These are phyloP conservation scores for Lordiphosa mommai DNA, from an alignment of 1,140 invertebrate genomes.

Conservation along the genomic window DNA sequence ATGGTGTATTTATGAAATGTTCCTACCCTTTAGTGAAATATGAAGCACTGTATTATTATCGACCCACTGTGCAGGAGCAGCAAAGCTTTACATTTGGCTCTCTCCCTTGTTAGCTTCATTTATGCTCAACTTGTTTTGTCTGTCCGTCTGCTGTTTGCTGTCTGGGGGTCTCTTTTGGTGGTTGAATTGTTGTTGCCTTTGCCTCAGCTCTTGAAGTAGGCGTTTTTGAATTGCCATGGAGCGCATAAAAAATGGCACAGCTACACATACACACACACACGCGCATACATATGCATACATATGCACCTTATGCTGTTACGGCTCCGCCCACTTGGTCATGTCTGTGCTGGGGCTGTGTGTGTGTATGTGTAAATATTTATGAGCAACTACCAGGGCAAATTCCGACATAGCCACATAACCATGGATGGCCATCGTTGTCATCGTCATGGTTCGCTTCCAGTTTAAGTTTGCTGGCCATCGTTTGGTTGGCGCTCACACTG, in stretches of 20 bases:
- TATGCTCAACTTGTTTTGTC: constrained; percentile 6
- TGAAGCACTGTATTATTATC: neutral
- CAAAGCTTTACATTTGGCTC: constrained; percentile 35
- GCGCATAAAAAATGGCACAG: constrained; percentile 68
- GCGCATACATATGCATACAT: constrained; percentile 27
- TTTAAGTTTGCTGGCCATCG: constrained; percentile 49
- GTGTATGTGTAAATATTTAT: constrained; percentile 59
- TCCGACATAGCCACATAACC: constrained; percentile 44
- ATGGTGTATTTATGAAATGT: no score
- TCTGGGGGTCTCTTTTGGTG: constrained; percentile 31
- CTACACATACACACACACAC: constrained; percentile 11
- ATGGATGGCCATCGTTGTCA: neutral
- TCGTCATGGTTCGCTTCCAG: constrained; percentile 34
- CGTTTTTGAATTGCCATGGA: constrained; percentile 78
- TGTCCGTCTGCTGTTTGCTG: constrained; percentile 5
- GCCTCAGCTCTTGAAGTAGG: constrained; percentile 65
- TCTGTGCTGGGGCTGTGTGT: constrained; percentile 12
- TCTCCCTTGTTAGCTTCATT: neutral
- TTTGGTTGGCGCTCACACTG: constrained; percentile 51
- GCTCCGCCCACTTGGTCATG: constrained; percentile 73
- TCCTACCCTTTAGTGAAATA: no score
- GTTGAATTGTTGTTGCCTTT: constrained; percentile 50
- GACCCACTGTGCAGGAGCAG: constrained; percentile 51
- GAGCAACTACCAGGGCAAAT: constrained; percentile 68
- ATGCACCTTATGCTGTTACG: constrained; percentile 64